Evolutionary conservation across 2,888 invertebrate species (phyloP).

Genomic region (Hypomecis punctinalis): DNA sequence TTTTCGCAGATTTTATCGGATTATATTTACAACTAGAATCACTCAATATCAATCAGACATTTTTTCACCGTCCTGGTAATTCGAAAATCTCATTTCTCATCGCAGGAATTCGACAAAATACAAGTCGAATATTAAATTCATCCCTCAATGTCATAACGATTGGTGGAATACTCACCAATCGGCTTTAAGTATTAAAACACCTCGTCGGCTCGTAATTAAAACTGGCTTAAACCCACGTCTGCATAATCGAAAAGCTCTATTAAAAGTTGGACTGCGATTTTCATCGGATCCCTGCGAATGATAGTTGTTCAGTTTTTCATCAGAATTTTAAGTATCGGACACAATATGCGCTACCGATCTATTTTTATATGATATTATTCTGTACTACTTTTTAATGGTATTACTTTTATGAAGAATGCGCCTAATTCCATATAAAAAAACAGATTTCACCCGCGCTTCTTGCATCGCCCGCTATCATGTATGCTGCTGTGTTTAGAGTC

Average conservation of each 20-base stretch:
- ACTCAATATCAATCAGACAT: too few species aligned
- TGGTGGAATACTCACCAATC: conserved; percentile 34
- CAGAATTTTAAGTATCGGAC: conserved; percentile 37
- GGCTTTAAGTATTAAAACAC: conserved; percentile 45
- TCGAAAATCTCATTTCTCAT: neutral
- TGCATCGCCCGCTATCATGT: too few species aligned
- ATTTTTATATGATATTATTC: too few species aligned
- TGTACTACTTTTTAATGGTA: too few species aligned
- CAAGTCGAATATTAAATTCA: conserved; percentile 2
- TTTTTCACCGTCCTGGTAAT: too few species aligned
- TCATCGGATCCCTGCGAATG: conserved; percentile 43
- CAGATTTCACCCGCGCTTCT: too few species aligned
- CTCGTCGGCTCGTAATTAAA: conserved; percentile 62
- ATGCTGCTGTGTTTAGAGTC: too few species aligned
- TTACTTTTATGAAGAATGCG: too few species aligned
- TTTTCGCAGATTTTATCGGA: too few species aligned
- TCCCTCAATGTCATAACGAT: conserved; percentile 13
- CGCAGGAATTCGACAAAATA: neutral
- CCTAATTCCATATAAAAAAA: too few species aligned
- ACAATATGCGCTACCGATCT: neutral
- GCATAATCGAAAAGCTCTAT: conserved; percentile 59
- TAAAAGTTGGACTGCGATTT: conserved; percentile 56
- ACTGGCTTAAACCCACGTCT: conserved; percentile 63
- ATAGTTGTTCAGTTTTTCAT: conserved; percentile 46
- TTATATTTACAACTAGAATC: too few species aligned